Percentiles rank a stretch among this genome's conserved stretches.
phyloP scores from a whole-genome alignment of 2,888 invertebrate species.

The Drosophila borealis region DNA sequence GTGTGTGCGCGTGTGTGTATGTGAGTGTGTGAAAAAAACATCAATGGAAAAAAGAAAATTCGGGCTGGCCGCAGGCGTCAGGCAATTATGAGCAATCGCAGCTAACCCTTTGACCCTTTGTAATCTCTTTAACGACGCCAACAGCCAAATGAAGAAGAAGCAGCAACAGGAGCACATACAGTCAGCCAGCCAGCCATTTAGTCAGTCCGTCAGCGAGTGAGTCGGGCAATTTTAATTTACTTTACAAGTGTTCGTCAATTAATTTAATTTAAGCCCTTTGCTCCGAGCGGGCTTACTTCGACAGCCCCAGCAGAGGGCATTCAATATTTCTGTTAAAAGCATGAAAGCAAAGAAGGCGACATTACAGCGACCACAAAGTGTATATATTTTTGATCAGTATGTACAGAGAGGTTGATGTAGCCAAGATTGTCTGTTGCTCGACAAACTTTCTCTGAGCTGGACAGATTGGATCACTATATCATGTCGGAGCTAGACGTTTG shows the following conservation, averaged over 20 bases:
- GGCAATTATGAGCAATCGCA: conserved; percentile 75
- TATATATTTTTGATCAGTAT: no score
- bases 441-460: no score
- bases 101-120: conserved; percentile 74
- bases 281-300: conserved; percentile 70
- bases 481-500: no score
- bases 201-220: conserved; percentile 23
- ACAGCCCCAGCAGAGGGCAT: conserved; percentile 32
- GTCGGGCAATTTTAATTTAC: conserved; percentile 70
- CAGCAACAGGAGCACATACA: conserved; percentile 7
- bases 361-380: no score
- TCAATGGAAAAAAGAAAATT: conserved; percentile 32
- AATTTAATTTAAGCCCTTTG: conserved; percentile 74
- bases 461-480: no score
- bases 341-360: no score
- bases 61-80: conserved; percentile 56
- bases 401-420: no score
- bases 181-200: conserved; percentile 3
- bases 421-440: no score
- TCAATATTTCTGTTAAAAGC: not conserved
- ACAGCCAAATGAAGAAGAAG: conserved; percentile 20
- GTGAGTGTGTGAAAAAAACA: conserved; percentile 14
- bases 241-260: conserved; percentile 76
- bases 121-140: conserved; percentile 66
- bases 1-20: conserved; percentile 5